Evolutionary conservation across 2,888 invertebrate genomes (phyloP).

Genomic region (Rotaria socialis): DNA sequence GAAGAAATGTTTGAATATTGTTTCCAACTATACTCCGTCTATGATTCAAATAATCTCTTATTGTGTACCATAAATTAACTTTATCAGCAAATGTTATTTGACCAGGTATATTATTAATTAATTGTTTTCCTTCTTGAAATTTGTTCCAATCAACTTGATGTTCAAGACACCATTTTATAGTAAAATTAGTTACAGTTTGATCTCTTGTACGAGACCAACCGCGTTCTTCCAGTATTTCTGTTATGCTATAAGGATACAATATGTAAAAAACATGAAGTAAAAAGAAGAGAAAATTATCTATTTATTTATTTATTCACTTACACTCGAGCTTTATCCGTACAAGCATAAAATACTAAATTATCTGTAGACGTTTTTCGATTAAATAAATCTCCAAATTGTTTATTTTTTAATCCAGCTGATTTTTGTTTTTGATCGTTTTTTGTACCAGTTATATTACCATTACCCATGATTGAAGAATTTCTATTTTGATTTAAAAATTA

Average conservation of each 20-base stretch:
- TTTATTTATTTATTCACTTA: neutral
- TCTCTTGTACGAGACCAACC: constrained; percentile 57
- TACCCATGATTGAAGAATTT: neutral
- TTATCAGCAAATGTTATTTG: constrained; percentile 24
- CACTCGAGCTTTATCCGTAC: constrained; percentile 15
- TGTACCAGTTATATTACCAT: neutral
- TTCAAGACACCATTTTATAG: constrained; percentile 53
- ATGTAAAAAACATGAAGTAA: no score
- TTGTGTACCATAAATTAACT: constrained; percentile 36
- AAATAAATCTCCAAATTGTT: neutral
- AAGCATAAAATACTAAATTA: neutral
- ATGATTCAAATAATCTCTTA: neutral
- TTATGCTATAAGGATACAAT: neutral
- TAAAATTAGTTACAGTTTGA: constrained; percentile 53
- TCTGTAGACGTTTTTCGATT: neutral
- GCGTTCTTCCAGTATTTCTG: constrained; percentile 18
- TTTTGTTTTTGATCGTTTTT: neutral
- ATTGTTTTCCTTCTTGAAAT: constrained; percentile 27
- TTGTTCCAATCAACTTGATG: constrained; percentile 12
- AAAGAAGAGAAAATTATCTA: no score
- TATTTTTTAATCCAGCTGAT: neutral
- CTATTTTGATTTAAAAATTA: neutral
- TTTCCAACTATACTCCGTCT: neutral
- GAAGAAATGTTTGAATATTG: constrained; percentile 17
- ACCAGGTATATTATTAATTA: constrained; percentile 30